Evolutionary conservation across 2,888 invertebrate species (phyloP).

Genomic region (Mesodorylaimus sp.): DNA sequence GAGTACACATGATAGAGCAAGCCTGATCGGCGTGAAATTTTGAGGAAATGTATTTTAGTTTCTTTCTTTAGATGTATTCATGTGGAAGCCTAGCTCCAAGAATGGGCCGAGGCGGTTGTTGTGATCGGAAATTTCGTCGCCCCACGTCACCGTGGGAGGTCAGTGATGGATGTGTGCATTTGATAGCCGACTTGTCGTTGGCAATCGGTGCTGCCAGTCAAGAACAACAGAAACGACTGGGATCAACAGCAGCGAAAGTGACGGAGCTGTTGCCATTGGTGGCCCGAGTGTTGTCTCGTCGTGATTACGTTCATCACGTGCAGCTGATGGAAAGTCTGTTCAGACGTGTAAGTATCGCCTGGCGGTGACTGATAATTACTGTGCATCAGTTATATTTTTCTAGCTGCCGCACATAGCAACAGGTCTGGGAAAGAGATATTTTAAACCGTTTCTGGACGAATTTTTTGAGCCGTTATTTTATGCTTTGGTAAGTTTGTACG

Average conservation of each 20-base stretch:
- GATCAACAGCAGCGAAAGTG: no score
- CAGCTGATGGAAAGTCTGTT: slow-evolving; percentile 38
- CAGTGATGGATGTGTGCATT: slow-evolving; percentile 38
- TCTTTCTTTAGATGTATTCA: slow-evolving; percentile 36
- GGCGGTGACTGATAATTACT: no score
- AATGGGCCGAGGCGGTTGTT: slow-evolving; percentile 36
- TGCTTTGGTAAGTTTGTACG: slow-evolving; percentile 33
- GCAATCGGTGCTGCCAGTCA: background rate
- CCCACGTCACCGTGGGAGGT: slow-evolving; percentile 40
- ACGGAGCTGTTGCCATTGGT: slow-evolving; percentile 31
- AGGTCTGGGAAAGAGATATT: slow-evolving; percentile 37
- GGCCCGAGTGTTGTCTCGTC: slow-evolving; percentile 31
- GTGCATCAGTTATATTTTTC: background rate
- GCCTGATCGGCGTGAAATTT: no score
- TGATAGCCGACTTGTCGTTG: slow-evolving; percentile 33
- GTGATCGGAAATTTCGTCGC: slow-evolving; percentile 35
- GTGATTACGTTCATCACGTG: slow-evolving; percentile 38
- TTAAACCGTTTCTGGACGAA: slow-evolving; percentile 36
- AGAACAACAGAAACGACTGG: no score
- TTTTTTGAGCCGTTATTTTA: slow-evolving; percentile 39
- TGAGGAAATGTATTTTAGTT: no score
- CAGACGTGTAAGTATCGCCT: slow-evolving; percentile 26
- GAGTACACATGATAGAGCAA: no score
- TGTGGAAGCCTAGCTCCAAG: slow-evolving; percentile 40
- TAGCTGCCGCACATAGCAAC: slow-evolving; percentile 34